Percentiles rank a stretch among this genome's conserved stretches.
These are phyloP conservation scores for Gnatocerus cornutus DNA, from an alignment of 2,888 invertebrate genomes.

Conservation along the genomic window DNA sequence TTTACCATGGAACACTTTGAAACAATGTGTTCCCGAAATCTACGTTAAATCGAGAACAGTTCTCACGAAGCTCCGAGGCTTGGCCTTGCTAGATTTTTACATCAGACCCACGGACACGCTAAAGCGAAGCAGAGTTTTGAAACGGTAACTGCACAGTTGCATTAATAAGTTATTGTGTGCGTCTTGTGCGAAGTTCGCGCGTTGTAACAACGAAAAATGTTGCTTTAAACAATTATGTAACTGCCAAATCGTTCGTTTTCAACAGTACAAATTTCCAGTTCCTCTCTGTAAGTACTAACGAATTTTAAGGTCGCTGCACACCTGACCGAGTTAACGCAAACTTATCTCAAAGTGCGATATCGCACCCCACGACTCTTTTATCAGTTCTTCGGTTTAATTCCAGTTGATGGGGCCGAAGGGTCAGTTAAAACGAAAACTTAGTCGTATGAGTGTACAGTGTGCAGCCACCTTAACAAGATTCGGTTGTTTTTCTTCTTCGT, in stretches of 20 bases:
- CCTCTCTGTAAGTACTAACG: conserved; percentile 30
- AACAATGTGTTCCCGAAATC: too few species aligned
- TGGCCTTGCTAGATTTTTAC: conserved; percentile 42
- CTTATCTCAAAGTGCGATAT: background rate
- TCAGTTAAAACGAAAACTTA: too few species aligned
- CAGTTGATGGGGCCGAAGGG: too few species aligned
- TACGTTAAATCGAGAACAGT: background rate
- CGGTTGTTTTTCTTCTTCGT: conserved; percentile 24
- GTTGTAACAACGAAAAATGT: conserved; percentile 25
- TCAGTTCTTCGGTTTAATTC: too few species aligned
- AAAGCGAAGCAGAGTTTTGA: conserved; percentile 35
- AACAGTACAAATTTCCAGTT: conserved; percentile 41
- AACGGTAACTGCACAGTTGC: conserved; percentile 45
- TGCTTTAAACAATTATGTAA: conserved; percentile 25
- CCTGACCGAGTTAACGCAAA: conserved; percentile 12
- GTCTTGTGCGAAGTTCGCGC: conserved; percentile 6
- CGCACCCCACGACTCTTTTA: background rate
- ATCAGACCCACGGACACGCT: conserved; percentile 41
- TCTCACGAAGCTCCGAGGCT: conserved; percentile 16
- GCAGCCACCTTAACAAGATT: conserved; percentile 1
- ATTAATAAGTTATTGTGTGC: conserved; percentile 42
- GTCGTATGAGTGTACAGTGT: background rate
- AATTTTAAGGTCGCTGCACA: conserved; percentile 26
- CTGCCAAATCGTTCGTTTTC: background rate
- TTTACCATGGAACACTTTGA: too few species aligned